Evolutionary conservation across 1,140 invertebrate genomes (phyloP).

Genomic region (Lordiphosa stackelbergi): DNA sequence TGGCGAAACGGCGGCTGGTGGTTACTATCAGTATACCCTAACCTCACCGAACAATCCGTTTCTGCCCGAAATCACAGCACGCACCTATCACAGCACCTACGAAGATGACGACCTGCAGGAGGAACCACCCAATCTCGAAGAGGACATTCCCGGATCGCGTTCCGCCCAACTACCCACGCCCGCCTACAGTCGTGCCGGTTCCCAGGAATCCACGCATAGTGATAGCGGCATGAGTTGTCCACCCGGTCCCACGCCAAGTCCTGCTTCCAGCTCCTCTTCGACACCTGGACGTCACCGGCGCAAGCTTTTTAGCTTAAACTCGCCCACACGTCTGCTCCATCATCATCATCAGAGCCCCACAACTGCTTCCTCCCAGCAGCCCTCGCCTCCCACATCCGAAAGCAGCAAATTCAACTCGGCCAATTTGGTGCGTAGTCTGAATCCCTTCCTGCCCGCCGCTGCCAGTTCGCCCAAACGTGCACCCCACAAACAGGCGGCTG

Average conservation of each 20-base stretch:
- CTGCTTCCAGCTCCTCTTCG: constrained; percentile 57
- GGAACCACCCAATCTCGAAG: constrained; percentile 16
- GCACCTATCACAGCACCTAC: constrained; percentile 68
- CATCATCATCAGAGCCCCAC: constrained; percentile 39
- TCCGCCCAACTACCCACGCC: constrained; percentile 64
- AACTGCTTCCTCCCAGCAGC: constrained; percentile 11
- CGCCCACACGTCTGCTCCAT: constrained; percentile 60
- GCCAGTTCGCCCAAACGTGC: constrained; percentile 47
- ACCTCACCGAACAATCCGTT: constrained; percentile 76
- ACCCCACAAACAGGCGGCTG: constrained; percentile 41
- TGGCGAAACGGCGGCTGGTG: constrained; percentile 28
- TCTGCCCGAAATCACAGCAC: constrained; percentile 70
- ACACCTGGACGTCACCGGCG: constrained; percentile 66
- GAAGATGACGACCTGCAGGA: constrained; percentile 43
- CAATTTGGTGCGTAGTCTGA: constrained; percentile 43
- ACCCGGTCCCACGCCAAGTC: constrained; percentile 50
- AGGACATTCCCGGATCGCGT: constrained; percentile 26
- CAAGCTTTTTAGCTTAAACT: constrained; percentile 67
- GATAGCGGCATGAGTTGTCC: constrained; percentile 45
- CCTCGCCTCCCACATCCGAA: constrained; percentile 12
- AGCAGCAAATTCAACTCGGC: constrained; percentile 36
- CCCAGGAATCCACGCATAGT: constrained; percentile 68
- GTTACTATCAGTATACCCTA: constrained; percentile 71
- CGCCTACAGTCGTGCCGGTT: constrained; percentile 62
- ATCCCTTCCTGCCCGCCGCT: constrained; percentile 48